phyloP scores from a whole-genome alignment of 2,113 vertebrate genomes.

The Gobiocypris rarus region DNA sequence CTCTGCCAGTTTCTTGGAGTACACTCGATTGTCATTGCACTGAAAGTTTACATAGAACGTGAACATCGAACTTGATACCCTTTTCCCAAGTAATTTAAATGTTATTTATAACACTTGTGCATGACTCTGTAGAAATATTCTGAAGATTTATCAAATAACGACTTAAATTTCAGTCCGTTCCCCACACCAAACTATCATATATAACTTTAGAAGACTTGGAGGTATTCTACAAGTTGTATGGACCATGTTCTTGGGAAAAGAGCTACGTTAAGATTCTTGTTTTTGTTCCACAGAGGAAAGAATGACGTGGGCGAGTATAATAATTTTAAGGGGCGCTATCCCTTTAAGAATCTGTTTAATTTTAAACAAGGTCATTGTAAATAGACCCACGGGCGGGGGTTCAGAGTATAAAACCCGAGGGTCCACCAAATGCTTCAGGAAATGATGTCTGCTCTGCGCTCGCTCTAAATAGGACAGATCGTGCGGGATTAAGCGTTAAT shows the following conservation, averaged over 20 bases:
- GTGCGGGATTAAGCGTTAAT: slow-evolving; percentile 52
- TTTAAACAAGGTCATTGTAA: slow-evolving; percentile 4
- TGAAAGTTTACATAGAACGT: background rate
- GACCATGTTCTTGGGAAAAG: background rate
- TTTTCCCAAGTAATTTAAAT: background rate
- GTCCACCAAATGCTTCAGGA: background rate
- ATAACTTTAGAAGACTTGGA: background rate
- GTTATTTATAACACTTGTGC: background rate
- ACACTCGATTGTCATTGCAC: background rate
- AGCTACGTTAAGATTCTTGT: background rate
- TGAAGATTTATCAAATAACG: background rate
- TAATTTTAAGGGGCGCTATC: background rate
- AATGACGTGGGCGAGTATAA: background rate
- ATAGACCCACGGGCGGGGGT: background rate
- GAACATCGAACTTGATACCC: too few relatives aligned
- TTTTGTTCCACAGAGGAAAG: background rate
- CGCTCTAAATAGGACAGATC: slow-evolving; percentile 41
- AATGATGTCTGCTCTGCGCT: slow-evolving; percentile 9
- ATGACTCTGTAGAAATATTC: background rate
- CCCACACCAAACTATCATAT: background rate
- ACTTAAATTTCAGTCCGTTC: background rate
- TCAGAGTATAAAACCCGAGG: background rate
- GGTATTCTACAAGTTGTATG: background rate
- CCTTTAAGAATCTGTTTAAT: background rate
- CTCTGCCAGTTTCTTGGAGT: background rate